Evolutionary conservation across 2,888 invertebrate genomes (phyloP).

Genomic region (Tridacna gigas): DNA sequence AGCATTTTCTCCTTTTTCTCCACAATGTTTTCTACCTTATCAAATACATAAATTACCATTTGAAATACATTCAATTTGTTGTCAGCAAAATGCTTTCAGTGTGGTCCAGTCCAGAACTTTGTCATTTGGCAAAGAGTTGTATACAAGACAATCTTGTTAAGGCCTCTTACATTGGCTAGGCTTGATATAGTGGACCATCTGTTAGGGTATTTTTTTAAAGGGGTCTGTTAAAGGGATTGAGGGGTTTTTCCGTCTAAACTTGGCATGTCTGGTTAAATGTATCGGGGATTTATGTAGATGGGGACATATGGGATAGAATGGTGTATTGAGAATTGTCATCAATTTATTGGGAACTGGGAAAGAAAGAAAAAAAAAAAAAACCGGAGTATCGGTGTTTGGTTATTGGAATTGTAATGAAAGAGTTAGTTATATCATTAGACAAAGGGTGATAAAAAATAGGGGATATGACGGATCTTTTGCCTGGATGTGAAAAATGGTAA

Average conservation of each 20-base stretch:
- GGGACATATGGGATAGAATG: constrained; percentile 24
- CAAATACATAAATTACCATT: too few species aligned
- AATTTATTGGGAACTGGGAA: constrained; percentile 11
- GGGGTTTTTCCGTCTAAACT: neutral
- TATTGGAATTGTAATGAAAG: constrained; percentile 20
- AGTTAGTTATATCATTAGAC: constrained; percentile 19
- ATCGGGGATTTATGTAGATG: constrained; percentile 45
- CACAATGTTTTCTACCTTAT: too few species aligned
- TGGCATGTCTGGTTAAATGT: constrained; percentile 5
- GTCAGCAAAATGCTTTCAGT: too few species aligned
- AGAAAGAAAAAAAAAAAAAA: constrained; percentile 23
- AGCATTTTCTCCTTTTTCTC: too few species aligned
- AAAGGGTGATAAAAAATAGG: constrained; percentile 23
- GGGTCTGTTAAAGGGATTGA: constrained; percentile 23
- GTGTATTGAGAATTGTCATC: constrained; percentile 21
- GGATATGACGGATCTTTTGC: constrained; percentile 9
- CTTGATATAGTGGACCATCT: constrained; percentile 54
- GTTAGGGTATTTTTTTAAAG: constrained; percentile 42
- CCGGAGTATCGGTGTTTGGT: neutral
- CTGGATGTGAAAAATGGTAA: constrained; percentile 28
- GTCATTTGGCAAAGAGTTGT: neutral
- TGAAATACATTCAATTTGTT: too few species aligned
- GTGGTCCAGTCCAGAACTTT: too few species aligned
- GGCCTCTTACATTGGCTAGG: constrained; percentile 47
- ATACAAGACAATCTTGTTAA: constrained; percentile 61